Conservation (phyloP, 2,113 vertebrate species). For the Scomber japonicus region DNA sequence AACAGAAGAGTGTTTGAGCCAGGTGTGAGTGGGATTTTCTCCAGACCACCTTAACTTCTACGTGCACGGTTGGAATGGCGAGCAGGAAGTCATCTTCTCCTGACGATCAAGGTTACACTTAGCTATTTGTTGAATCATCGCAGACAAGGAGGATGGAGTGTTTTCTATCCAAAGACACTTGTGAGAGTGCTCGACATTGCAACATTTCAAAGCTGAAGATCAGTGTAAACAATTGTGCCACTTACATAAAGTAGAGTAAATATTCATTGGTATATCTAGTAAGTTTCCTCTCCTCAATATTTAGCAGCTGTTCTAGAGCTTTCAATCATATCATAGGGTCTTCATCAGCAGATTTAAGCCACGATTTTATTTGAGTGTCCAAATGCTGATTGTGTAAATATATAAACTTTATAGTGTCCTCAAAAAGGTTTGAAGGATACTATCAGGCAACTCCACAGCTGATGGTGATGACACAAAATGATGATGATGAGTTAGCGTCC, state of each 20-base stretch:
- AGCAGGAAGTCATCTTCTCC: constrained; percentile 38
- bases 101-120: not conserved
- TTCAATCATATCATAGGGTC: not conserved
- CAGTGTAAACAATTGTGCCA: not conserved
- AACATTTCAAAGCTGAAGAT: not conserved
- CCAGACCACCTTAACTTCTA: constrained; percentile 39
- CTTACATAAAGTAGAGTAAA: not conserved
- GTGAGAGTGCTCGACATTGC: not conserved
- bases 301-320: not conserved
- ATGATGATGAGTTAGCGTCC: too few species aligned
- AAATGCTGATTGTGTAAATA: too few species aligned
- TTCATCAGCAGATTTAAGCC: not conserved
- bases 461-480: too few species aligned
- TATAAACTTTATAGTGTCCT: too few species aligned
- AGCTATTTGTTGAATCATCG: constrained; percentile 21
- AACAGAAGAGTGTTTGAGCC: constrained; percentile 49
- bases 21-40: constrained; percentile 67
- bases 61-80: not conserved
- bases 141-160: not conserved
- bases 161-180: constrained; percentile 5
- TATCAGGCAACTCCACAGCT: too few species aligned
- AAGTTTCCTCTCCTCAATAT: not conserved
- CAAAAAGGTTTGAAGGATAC: too few species aligned
- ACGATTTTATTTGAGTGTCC: too few species aligned
- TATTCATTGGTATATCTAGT: not conserved